These are phyloP conservation scores for Nothobranchius furzeri DNA, from an alignment of 2,113 vertebrate genomes.

Conservation along the genomic window DNA sequence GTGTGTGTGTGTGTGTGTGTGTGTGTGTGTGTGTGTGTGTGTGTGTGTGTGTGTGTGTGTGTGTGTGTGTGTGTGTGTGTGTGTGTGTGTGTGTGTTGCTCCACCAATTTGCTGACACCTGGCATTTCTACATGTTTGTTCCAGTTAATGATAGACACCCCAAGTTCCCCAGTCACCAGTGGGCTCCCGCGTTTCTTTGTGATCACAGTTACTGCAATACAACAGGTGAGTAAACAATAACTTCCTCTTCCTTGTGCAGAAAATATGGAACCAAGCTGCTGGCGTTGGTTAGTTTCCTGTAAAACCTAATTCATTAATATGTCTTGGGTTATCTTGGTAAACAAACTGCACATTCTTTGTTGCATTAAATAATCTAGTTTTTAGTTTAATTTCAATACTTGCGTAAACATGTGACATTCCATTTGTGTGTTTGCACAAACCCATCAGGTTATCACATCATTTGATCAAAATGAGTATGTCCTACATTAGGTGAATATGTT, in stretches of 20 bases:
- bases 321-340: not conserved
- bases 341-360: not conserved
- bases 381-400: not conserved
- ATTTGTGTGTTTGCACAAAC: not conserved
- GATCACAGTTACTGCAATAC: no score
- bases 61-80: no score
- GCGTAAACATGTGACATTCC: not conserved
- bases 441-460: not conserved
- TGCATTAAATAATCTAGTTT: no score
- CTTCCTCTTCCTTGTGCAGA: no score
- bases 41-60: no score
- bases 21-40: no score
- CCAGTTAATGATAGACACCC: no score
- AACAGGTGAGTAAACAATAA: no score
- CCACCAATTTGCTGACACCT: not conserved
- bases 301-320: not conserved
- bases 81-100: not conserved
- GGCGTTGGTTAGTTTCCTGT: not conserved
- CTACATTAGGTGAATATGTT: not conserved
- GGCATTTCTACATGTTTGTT: no score
- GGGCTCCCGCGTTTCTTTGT: no score
- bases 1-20: no score
- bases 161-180: no score
- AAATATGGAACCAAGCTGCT: conserved; percentile 35
- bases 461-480: not conserved